Percentiles rank a stretch among this genome's conserved stretches.
These are phyloP conservation scores for Ornithorhynchus anatinus DNA, from an alignment of 2,113 vertebrate genomes.

Conservation along the genomic window DNA sequence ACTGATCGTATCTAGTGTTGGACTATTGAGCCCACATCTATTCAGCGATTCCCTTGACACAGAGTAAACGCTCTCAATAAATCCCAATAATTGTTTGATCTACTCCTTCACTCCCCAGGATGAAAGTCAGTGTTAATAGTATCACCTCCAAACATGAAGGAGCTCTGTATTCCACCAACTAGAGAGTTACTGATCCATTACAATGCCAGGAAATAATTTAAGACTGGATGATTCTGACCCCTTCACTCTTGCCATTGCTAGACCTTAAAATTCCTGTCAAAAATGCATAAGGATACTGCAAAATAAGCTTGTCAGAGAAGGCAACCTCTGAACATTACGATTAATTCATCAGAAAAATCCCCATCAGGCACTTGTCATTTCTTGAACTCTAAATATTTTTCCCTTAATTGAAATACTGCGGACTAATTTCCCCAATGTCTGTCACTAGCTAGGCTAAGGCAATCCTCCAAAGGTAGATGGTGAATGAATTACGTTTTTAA, in stretches of 20 bases:
- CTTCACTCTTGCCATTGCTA: not conserved
- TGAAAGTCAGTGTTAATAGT: no score
- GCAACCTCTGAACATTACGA: not conserved
- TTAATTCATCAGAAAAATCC: constrained; percentile 10
- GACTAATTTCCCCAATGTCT: not conserved
- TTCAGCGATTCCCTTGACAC: no score
- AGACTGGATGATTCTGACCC: not conserved
- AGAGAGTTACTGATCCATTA: no score
- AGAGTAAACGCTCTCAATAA: no score
- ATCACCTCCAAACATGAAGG: no score
- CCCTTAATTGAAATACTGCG: constrained; percentile 12
- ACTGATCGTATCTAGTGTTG: no score
- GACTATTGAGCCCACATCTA: no score
- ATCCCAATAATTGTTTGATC: no score
- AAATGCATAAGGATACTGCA: not conserved
- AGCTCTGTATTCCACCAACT: no score
- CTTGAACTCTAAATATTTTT: constrained; percentile 2
- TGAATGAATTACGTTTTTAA: constrained; percentile 39
- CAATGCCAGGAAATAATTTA: not conserved
- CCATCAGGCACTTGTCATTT: not conserved
- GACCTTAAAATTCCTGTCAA: constrained; percentile 10
- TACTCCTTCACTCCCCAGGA: no score
- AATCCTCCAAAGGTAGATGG: constrained; percentile 9
- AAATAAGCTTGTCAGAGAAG: constrained; percentile 6
- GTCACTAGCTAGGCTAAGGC: not conserved